Conservation (phyloP, 2,888 invertebrate species). For the Metalampra italica region DNA sequence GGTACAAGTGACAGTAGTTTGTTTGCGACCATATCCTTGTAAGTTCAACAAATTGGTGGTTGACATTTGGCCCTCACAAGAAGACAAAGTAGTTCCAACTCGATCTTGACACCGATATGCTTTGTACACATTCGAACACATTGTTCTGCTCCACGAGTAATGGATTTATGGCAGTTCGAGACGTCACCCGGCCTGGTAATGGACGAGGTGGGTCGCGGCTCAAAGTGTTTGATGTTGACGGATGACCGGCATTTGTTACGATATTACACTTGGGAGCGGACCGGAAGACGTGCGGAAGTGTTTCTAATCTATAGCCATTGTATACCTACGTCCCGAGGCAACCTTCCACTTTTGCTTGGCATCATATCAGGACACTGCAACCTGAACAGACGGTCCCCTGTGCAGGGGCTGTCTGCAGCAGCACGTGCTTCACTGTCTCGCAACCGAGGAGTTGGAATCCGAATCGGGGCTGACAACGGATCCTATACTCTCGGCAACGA, state of each 20-base stretch:
- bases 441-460: no score
- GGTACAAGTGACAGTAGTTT: neutral
- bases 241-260: constrained; percentile 43
- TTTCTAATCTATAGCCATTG: neutral
- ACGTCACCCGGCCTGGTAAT: constrained; percentile 14
- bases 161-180: constrained; percentile 38
- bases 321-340: no score
- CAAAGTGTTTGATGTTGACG: constrained; percentile 36
- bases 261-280: neutral
- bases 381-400: no score
- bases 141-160: constrained; percentile 27
- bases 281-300: constrained; percentile 10
- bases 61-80: constrained; percentile 45
- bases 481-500: no score
- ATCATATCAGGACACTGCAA: no score
- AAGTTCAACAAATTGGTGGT: constrained; percentile 31
- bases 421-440: no score
- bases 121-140: constrained; percentile 44
- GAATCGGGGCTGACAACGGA: no score
- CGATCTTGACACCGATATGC: constrained; percentile 59
- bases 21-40: constrained; percentile 21
- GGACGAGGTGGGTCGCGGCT: constrained; percentile 15
- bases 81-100: constrained; percentile 41
- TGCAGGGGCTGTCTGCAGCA: no score
- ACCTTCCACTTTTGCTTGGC: no score